Conservation (phyloP, 2,888 invertebrate genomes). For the Hipparchia semele region DNA sequence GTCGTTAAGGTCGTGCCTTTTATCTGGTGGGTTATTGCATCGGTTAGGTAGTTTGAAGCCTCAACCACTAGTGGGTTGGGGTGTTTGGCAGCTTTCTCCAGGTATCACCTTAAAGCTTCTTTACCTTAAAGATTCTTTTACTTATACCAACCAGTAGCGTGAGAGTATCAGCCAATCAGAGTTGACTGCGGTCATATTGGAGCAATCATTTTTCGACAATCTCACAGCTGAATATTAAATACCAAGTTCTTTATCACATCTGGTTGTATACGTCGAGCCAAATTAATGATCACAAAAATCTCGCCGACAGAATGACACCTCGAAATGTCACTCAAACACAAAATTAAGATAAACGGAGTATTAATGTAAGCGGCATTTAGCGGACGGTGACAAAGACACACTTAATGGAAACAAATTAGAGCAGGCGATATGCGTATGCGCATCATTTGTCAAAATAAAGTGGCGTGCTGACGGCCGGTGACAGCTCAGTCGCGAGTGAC, state of each 20-base stretch:
- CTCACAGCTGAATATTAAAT: no score
- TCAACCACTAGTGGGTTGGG: no score
- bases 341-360: constrained; percentile 47
- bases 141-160: no score
- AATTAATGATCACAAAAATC: constrained; percentile 12
- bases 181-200: no score
- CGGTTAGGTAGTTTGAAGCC: no score
- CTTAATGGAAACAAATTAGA: constrained; percentile 47
- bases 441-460: constrained; percentile 53
- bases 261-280: background rate
- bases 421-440: constrained; percentile 44
- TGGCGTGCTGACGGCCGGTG: constrained; percentile 41
- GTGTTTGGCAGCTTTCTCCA: no score
- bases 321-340: constrained; percentile 42
- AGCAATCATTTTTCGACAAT: no score
- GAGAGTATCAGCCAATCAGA: no score
- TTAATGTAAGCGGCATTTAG: constrained; percentile 41
- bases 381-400: constrained; percentile 40
- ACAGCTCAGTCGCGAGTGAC: constrained; percentile 36
- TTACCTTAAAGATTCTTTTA: no score
- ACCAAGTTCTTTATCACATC: background rate
- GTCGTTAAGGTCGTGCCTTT: no score
- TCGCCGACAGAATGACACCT: constrained; percentile 23
- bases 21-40: no score
- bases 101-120: no score